Evolutionary conservation across 2,113 vertebrate species (phyloP), one percentile per base, ranked within the genome.

Genomic region (Sorex araneus): DNA sequence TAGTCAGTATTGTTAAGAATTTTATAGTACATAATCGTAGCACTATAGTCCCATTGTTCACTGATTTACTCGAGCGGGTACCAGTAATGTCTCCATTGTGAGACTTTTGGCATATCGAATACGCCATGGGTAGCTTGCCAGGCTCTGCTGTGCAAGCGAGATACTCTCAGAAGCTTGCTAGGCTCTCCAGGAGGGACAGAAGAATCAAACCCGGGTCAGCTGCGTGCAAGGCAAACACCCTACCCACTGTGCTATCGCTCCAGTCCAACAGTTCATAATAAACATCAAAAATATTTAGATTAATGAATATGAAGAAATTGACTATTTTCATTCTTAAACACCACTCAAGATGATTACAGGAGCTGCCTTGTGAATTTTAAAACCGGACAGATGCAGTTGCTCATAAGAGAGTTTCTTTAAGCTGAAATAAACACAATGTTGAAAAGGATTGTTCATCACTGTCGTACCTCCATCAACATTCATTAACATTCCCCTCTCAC

Each of bases 301-400:
- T 87, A 12, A 8, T 34, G 28, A 85, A 77, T 50, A 21, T 60
- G 64, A 82, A 94, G 19, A 94, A 91, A 64, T 28, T 88, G 43
- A 18, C 25, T 30, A n/a, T 76, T 90, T 36, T 79, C 45, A 89
- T 63, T 76, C 36, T 90, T 86, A 60, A 0, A 0, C 23, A 82
- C 54, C 21, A 89, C 12, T 63, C 87, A 67, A 73, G 75, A 93
- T 94, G 75, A 93, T 94, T 82, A 67, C 50, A 66, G 21, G 34
- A 25, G 27, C 73, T 90, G 32, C 34, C 16, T 88, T 30, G 32
- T 64, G 85, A 84, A 80, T 83, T 84, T 91, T 2, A 88, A 92
- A 94, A 75, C 21, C 13, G 45, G 50, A 79, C 28, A 89, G 54
- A 36, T 70, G 15, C 57, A 71, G 64, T 84, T 91, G 10, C 64